Base-by-base conservation (phyloP, 2,888 invertebrate species). In the Drosophila mercatorum region DNA sequence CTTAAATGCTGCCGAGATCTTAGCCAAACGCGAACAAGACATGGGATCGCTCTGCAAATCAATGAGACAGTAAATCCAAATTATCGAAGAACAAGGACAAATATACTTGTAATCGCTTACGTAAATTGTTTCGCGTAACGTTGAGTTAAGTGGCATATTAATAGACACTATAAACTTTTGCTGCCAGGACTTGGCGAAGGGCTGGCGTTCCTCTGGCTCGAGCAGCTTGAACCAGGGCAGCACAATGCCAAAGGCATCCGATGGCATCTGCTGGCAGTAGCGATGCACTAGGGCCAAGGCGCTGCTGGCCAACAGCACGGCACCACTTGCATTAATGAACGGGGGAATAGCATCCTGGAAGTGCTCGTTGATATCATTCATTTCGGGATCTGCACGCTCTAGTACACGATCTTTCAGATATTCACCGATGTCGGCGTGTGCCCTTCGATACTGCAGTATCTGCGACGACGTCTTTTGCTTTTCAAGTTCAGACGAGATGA, bases 1-100 rank as follows among this genome's bases (percentile, higher is more conserved):
- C 66, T 95, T 94, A 65, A 98, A 93, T 0, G 98, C 98, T 0
- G 96, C 98, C 0, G 97, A 95, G 81, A 96, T 95, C 92, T 98
- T 98, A 0, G 98, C 98, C 4, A 93, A 75, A 78, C 94, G 95
- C 66, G 95, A 92, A 40, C 89, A 94, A 0, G 28, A 4, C 94
- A 95, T 95, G 1, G 93, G 92, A 12, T 93, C 90, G 5, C 97
- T 96, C 95, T 96, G 85, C 88, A 90, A 73, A 46, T 14, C 68
- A 26, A 26, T 4, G 5, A 36, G 8, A 17, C 11, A 31, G 10
- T n/a, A 41, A 2, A 28, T 28, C 6, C 5, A 5, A 22, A 28
- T 3, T 8, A 11, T 41, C 2, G 22, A 12, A 3, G 17, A 28
- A 12, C 8, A 3, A 40, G n/a, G 0, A 10, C 3, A 12, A 6